Percentiles rank a stretch among this genome's conserved stretches.
Evolutionary conservation across 2,113 vertebrate species (phyloP).

Genomic region (Aviceda subcristata): DNA sequence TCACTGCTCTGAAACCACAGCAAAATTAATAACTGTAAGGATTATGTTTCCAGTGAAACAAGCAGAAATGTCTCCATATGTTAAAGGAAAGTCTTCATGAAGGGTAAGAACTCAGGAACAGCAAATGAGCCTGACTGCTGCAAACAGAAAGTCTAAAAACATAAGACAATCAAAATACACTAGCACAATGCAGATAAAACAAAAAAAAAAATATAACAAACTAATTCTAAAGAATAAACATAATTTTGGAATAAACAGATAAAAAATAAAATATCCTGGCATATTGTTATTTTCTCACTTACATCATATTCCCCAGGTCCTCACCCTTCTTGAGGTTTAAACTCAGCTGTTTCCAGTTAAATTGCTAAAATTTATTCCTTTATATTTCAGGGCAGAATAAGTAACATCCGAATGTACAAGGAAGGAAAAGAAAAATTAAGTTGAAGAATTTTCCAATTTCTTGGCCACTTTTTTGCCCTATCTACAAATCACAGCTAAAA

Average conservation of each 20-base stretch:
- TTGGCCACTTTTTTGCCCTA: background rate
- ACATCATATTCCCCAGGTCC: constrained; percentile 75
- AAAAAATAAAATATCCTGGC: background rate
- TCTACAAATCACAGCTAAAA: background rate
- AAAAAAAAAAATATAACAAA: rapidly evolving
- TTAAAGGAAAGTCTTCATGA: background rate
- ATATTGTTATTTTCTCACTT: constrained; percentile 38
- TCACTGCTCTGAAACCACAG: background rate
- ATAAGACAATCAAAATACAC: background rate
- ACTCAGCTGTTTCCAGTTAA: constrained; percentile 63
- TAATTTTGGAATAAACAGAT: background rate
- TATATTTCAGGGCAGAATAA: constrained; percentile 73
- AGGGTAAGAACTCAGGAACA: background rate
- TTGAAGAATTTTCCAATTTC: background rate
- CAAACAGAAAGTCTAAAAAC: background rate
- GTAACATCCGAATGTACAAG: constrained; percentile 21
- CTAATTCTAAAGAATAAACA: background rate
- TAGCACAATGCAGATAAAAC: background rate
- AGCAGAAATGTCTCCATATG: background rate
- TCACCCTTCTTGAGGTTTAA: constrained; percentile 46
- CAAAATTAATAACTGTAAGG: background rate
- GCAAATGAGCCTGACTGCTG: background rate
- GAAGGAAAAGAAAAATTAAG: background rate
- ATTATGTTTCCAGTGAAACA: background rate
- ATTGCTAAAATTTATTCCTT: constrained; percentile 75